Evolutionary conservation across 2,888 invertebrate species (phyloP), one percentile per base, ranked within the genome.

Genomic region (Drosophila paranaensis): DNA sequence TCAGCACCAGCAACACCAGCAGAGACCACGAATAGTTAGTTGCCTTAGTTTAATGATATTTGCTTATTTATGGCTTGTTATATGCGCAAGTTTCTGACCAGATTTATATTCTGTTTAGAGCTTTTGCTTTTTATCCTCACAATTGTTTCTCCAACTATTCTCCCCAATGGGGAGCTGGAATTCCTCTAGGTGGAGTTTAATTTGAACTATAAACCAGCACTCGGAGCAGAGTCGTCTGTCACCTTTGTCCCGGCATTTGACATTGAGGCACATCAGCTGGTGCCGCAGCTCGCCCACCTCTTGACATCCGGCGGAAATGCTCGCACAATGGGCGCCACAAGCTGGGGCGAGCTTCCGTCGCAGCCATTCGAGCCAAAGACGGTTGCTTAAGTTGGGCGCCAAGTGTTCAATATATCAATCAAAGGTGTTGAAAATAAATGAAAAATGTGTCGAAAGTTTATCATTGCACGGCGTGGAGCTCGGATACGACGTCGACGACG

Each of bases 361-460:
- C 43, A 37, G 57, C 45, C 60, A 72, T 68, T 72, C 39, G 62
- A 69, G 62, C 60, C 68, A 68, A 76, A 74, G 74, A 88, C 77
- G 74, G 66, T 84, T 87, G 85, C 82, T 87, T 75, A 74, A 72
- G 79, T 75, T 73, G 62, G 56, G 85, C 76, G 80, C 80, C 84
- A 86, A 86, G 80, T 87, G 82, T 87, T 90, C 88, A 87, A 90
- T 89, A 88, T 88, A 90, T 89, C 90, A 89, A 89, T 90, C 90
- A 89, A 90, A 89, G 90, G 89, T 89, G 89, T 87, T 90, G 87
- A 85, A 90, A 90, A 88, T 89, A 89, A 90, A 90, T 90, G 90
- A 88, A 90, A 89, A 89, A 89, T 85, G 90, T 90, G 89, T 89
- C 90, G 87, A 90, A 89, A 90, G 90, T 87, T 89, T 90, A 85